Evolutionary conservation across 2,888 invertebrate genomes (phyloP).

Genomic region (Pachliopta kotzebuea): DNA sequence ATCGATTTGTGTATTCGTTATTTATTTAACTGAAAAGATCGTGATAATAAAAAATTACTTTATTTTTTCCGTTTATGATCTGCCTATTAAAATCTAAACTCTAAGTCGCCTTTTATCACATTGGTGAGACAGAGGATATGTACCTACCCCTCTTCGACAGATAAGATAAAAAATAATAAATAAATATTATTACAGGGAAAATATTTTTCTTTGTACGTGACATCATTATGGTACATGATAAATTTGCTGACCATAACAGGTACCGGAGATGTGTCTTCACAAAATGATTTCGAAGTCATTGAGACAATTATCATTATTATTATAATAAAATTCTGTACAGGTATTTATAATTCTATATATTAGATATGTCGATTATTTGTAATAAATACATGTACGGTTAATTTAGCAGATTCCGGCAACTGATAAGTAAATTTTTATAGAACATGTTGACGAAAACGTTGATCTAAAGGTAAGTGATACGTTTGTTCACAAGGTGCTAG

Average conservation of each 20-base stretch:
- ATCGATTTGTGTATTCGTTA: too few relatives aligned
- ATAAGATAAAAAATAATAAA: not conserved
- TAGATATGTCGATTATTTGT: not conserved
- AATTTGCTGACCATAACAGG: conserved; percentile 76
- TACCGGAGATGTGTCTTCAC: conserved; percentile 72
- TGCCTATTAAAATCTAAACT: too few relatives aligned
- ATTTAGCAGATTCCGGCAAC: not conserved
- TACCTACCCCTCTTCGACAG: too few relatives aligned
- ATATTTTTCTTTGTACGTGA: conserved; percentile 66
- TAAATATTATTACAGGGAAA: conserved; percentile 47
- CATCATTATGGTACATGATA: conserved; percentile 73
- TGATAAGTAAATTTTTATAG: not conserved
- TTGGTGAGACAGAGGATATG: too few relatives aligned
- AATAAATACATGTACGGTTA: not conserved
- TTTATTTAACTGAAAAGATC: too few relatives aligned
- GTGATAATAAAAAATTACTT: too few relatives aligned
- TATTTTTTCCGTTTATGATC: too few relatives aligned
- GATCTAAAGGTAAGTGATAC: not conserved
- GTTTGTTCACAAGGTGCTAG: too few relatives aligned
- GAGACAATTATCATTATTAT: conserved; percentile 72
- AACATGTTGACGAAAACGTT: not conserved
- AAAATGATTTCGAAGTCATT: conserved; percentile 69
- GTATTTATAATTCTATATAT: too few relatives aligned
- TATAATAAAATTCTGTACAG: conserved; percentile 74
- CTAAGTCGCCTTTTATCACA: too few relatives aligned